Evolutionary conservation across 2,113 vertebrate species (phyloP).

Genomic region (Nycticorax nycticorax): DNA sequence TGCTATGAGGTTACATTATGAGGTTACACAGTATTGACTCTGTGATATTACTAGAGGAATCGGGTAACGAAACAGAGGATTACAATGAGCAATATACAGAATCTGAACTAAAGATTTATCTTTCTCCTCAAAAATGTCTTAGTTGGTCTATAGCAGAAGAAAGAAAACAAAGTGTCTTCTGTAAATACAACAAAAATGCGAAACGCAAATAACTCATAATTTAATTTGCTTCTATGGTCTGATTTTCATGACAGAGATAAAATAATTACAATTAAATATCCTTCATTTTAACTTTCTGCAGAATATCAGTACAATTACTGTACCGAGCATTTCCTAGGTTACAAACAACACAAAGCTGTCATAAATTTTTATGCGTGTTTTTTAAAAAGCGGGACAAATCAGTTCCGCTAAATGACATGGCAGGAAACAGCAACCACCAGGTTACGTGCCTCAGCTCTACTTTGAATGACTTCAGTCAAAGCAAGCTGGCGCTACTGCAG

Average conservation of each 20-base stretch:
- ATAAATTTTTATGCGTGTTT: neutral
- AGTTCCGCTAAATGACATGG: neutral
- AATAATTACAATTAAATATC: neutral
- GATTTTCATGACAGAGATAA: neutral
- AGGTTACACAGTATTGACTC: neutral
- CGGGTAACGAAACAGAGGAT: neutral
- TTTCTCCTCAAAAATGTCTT: neutral
- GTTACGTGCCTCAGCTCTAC: accelerated
- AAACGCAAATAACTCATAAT: neutral
- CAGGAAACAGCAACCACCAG: neutral
- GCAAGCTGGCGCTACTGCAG: neutral
- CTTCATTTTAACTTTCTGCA: neutral
- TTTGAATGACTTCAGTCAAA: neutral
- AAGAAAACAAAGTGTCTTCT: neutral
- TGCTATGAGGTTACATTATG: neutral
- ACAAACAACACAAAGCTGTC: neutral
- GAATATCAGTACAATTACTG: neutral
- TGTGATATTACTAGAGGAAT: neutral
- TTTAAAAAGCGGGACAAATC: neutral
- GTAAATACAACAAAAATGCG: neutral
- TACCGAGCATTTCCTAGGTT: neutral
- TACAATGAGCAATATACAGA: neutral
- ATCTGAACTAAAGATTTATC: neutral
- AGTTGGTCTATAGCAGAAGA: neutral
- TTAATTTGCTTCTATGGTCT: neutral